Percentiles rank a stretch among this genome's conserved stretches.
These are phyloP conservation scores for Protonibea diacanthus DNA, from an alignment of 2,797 vertebrate species.

Conservation along the genomic window DNA sequence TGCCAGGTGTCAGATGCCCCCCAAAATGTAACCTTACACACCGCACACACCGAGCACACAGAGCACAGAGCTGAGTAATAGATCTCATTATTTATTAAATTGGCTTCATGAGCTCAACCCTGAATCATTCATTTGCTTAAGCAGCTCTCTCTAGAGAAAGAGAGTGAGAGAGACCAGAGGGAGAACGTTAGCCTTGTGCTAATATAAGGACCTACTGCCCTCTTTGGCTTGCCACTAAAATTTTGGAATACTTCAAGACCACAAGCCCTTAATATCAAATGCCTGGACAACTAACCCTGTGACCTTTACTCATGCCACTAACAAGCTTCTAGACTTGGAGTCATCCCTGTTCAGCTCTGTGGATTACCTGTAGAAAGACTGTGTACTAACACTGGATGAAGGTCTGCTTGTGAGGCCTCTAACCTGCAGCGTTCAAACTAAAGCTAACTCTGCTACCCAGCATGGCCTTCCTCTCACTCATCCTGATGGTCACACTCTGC, in stretches of 20 bases:
- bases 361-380: slow-evolving; percentile 60
- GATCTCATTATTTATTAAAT: slow-evolving; percentile 94
- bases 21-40: slow-evolving; percentile 82
- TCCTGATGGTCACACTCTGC: slow-evolving; percentile 82
- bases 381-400: slow-evolving; percentile 58
- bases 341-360: slow-evolving; percentile 9
- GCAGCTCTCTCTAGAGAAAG: slow-evolving; percentile 81
- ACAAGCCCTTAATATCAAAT: slow-evolving; percentile 12
- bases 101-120: slow-evolving; percentile 89
- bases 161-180: slow-evolving; percentile 53
- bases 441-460: slow-evolving; percentile 53
- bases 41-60: slow-evolving; percentile 52
- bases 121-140: slow-evolving; percentile 96
- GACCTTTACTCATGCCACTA: slow-evolving; percentile 50
- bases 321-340: slow-evolving; percentile 47
- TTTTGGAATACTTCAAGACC: slow-evolving; percentile 66
- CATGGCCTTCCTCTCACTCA: slow-evolving; percentile 63
- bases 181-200: slow-evolving; percentile 66
- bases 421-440: slow-evolving; percentile 54
- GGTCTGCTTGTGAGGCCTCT: slow-evolving; percentile 53
- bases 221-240: slow-evolving; percentile 35
- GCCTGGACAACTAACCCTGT: slow-evolving; percentile 51
- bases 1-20: slow-evolving; percentile 81
- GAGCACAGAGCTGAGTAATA: slow-evolving; percentile 89
- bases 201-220: slow-evolving; percentile 58